A percentile compares a stretch with the other conserved stretches of the same genome.
These are phyloP conservation scores for Scomber japonicus DNA, from an alignment of 2,113 vertebrate genomes.

Conservation along the genomic window DNA sequence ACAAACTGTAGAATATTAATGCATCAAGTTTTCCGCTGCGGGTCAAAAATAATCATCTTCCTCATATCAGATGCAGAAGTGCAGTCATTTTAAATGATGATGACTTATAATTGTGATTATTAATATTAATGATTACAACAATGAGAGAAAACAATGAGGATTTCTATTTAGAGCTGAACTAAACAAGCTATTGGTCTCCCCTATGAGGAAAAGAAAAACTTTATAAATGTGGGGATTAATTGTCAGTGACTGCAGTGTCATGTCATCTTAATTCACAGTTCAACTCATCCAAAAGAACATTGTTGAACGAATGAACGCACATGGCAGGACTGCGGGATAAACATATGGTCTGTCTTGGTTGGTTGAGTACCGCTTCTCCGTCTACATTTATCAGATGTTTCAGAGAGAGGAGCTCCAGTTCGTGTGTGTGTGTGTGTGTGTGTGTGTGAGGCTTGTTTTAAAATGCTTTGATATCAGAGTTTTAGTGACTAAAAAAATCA, in stretches of 20 bases:
- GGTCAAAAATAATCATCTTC: conserved; percentile 56
- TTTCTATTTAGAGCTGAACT: neutral
- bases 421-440: neutral
- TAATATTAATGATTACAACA: conserved; percentile 11
- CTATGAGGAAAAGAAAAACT: neutral
- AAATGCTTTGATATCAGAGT: neutral
- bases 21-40: conserved; percentile 50
- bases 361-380: conserved; percentile 19
- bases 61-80: conserved; percentile 28
- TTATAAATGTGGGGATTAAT: neutral
- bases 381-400: conserved; percentile 16
- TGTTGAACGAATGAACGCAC: conserved; percentile 13
- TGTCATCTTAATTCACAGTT: neutral
- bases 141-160: neutral
- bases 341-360: conserved; percentile 46
- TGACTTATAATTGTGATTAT: conserved; percentile 19
- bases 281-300: conserved; percentile 33
- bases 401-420: conserved; percentile 4
- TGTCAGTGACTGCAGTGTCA: conserved; percentile 9
- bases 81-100: conserved; percentile 16
- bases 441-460: neutral
- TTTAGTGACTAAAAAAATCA: too few relatives aligned
- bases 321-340: conserved; percentile 28
- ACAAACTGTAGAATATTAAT: conserved; percentile 33
- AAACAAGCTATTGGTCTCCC: conserved; percentile 17